Percentiles rank a stretch among this genome's conserved stretches.
phyloP scores from a whole-genome alignment of 1,140 invertebrate genomes.

The Leptopilina clavipes region DNA sequence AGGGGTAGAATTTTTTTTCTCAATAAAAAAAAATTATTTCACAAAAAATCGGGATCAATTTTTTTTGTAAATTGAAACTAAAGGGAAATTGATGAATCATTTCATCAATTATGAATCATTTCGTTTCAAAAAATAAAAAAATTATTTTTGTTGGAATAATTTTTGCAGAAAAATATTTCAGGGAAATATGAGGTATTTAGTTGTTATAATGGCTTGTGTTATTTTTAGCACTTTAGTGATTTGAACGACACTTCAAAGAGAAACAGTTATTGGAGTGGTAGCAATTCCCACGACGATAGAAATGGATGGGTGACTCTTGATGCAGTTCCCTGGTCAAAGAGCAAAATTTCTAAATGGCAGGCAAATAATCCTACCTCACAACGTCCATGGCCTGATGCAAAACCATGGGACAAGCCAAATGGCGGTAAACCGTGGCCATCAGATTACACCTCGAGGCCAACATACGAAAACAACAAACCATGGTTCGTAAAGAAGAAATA shows the following conservation, averaged over 20 bases:
- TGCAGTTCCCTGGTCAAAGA: constrained; percentile 85
- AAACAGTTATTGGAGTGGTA: constrained; percentile 69
- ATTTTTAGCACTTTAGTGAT: constrained; percentile 62
- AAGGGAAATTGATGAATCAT: too few relatives aligned
- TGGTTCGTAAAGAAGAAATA: constrained; percentile 54
- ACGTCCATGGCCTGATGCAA: constrained; percentile 68
- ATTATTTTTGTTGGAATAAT: too few relatives aligned
- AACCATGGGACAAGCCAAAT: constrained; percentile 68
- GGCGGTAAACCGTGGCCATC: constrained; percentile 66
- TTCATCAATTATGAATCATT: too few relatives aligned
- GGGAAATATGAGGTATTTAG: too few relatives aligned
- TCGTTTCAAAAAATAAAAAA: too few relatives aligned
- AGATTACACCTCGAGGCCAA: constrained; percentile 58
- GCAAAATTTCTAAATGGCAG: constrained; percentile 88
- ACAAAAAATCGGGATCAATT: too few relatives aligned
- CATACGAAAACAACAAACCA: constrained; percentile 65
- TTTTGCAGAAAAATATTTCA: too few relatives aligned
- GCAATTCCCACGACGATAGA: constrained; percentile 80
- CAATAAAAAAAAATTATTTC: too few relatives aligned
- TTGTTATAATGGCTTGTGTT: constrained; percentile 1
- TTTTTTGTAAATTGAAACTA: too few relatives aligned
- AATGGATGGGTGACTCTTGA: constrained; percentile 86
- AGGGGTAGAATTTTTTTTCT: constrained; percentile 9
- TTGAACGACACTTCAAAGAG: constrained; percentile 71
- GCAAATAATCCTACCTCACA: constrained; percentile 74